Evolutionary conservation across 2,113 vertebrate species (phyloP).

Genomic region (Holacanthus passer): DNA sequence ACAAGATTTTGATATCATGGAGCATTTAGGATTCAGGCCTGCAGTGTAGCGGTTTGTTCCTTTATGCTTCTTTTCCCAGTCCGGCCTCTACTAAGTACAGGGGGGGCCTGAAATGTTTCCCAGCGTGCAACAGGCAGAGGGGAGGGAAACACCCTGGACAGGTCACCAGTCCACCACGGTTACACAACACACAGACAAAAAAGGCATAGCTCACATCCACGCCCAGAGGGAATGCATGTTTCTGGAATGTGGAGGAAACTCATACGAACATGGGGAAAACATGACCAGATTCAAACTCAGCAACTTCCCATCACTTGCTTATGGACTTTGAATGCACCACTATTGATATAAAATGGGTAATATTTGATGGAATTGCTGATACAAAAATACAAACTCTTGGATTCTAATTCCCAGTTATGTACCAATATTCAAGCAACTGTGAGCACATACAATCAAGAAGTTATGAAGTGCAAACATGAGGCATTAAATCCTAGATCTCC

Average conservation of each 20-base stretch:
- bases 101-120: neutral
- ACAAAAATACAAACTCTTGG: too few species aligned
- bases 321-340: neutral
- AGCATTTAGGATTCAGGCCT: slow-evolving; percentile 4
- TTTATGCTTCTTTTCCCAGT: neutral
- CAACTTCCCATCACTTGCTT: neutral
- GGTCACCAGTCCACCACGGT: slow-evolving; percentile 17
- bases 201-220: neutral
- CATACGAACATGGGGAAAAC: neutral
- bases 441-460: too few species aligned
- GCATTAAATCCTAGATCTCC: neutral
- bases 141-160: slow-evolving; percentile 14
- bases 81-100: neutral
- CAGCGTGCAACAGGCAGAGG: slow-evolving; percentile 21
- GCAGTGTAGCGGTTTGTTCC: neutral
- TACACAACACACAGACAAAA: slow-evolving; percentile 2
- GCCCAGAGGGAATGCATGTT: slow-evolving; percentile 15
- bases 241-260: slow-evolving; percentile 12
- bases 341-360: neutral
- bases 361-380: neutral
- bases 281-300: neutral
- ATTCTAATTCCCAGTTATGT: neutral
- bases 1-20: slow-evolving; percentile 11
- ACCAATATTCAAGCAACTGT: neutral
- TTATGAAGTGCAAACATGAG: neutral